Evolutionary conservation across 2,888 invertebrate species (phyloP).

Genomic region (Carterocephalus palaemon): DNA sequence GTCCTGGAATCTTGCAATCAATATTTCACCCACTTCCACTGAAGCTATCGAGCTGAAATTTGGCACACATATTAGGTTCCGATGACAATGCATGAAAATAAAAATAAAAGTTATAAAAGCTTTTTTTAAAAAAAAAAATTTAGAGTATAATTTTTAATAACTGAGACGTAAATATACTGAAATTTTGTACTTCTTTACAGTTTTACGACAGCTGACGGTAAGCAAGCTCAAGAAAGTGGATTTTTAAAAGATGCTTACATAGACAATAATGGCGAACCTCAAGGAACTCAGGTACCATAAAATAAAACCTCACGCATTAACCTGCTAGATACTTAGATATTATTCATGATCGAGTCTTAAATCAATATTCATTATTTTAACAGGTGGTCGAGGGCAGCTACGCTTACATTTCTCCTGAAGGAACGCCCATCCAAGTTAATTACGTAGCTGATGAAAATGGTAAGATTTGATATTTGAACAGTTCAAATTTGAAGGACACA

Average conservation of each 20-base stretch:
- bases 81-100: too few species aligned
- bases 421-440: constrained; percentile 82
- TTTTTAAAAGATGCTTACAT: constrained; percentile 84
- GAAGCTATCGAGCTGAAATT: too few species aligned
- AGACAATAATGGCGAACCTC: constrained; percentile 82
- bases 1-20: too few species aligned
- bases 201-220: constrained; percentile 87
- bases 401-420: constrained; percentile 86
- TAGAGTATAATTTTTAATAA: too few species aligned
- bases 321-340: not conserved
- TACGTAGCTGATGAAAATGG: constrained; percentile 89
- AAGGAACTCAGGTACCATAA: constrained; percentile 74
- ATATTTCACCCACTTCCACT: too few species aligned
- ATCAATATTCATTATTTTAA: constrained; percentile 11
- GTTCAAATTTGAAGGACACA: too few species aligned
- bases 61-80: too few species aligned
- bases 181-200: too few species aligned
- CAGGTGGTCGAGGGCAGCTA: constrained; percentile 87
- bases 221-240: constrained; percentile 87
- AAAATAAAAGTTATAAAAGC: too few species aligned
- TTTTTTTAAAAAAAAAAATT: too few species aligned
- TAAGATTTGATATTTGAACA: constrained; percentile 38
- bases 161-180: too few species aligned
- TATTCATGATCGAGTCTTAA: not conserved
- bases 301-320: too few species aligned